Conservation (phyloP, 2,888 invertebrate genomes). For the Cryptocheilus praepositus region DNA sequence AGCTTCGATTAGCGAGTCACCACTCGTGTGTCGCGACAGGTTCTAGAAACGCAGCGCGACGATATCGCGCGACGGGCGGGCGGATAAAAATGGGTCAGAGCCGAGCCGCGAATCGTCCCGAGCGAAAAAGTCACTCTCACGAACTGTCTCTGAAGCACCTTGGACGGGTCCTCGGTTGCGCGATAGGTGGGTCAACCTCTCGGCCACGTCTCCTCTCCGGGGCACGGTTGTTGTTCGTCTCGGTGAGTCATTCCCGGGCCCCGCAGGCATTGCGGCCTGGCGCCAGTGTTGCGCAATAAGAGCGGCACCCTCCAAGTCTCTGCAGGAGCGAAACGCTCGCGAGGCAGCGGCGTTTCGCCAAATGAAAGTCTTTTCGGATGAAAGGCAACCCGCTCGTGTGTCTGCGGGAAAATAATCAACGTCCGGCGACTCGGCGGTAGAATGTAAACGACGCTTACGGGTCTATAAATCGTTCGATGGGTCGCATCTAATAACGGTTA, state of each 20-base stretch:
- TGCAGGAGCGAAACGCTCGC: conserved; percentile 10
- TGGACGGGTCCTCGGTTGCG: conserved; percentile 64
- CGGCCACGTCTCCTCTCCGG: conserved; percentile 46
- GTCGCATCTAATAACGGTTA: no score
- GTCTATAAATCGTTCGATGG: no score
- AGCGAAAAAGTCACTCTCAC: conserved; percentile 21
- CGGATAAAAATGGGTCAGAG: conserved; percentile 47
- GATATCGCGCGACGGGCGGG: conserved; percentile 2
- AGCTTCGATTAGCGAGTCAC: no score
- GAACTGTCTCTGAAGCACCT: conserved; percentile 47
- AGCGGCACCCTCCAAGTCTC: conserved; percentile 48
- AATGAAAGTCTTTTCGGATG: no score
- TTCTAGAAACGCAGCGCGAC: no score
- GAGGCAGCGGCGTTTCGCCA: conserved; percentile 11
- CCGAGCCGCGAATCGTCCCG: conserved; percentile 36
- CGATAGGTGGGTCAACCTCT: conserved; percentile 67
- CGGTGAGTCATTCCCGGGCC: conserved; percentile 68
- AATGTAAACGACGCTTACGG: no score
- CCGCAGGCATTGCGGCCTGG: conserved; percentile 65
- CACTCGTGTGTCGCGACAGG: no score
- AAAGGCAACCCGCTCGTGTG: no score
- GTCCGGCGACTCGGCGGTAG: no score
- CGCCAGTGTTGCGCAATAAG: conserved; percentile 70
- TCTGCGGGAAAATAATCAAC: no score
- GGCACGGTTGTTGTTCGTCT: conserved; percentile 54